Percentiles rank a stretch among this genome's conserved stretches.
Evolutionary conservation across 2,797 vertebrate species (phyloP).

Genomic region (Australoheros facetus): DNA sequence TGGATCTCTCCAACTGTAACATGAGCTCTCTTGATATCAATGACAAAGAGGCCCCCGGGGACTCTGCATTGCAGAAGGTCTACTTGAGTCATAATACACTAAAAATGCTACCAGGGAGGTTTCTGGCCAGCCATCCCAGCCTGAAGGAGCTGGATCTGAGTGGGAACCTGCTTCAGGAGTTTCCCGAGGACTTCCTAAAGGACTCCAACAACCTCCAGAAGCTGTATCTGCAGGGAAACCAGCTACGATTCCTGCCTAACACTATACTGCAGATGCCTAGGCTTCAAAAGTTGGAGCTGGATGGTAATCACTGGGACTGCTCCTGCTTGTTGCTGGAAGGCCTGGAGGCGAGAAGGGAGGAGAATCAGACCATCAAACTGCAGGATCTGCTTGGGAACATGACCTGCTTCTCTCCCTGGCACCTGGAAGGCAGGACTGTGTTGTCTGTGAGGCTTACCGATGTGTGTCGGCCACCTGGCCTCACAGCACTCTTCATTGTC

Average conservation of each 20-base stretch:
- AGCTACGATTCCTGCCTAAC: slow-evolving; percentile 74
- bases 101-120: slow-evolving; percentile 77
- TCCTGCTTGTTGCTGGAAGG: slow-evolving; percentile 80
- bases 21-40: slow-evolving; percentile 71
- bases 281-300: slow-evolving; percentile 79
- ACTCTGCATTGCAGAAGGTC: slow-evolving; percentile 72
- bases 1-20: slow-evolving; percentile 86
- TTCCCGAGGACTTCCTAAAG: slow-evolving; percentile 83
- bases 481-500: slow-evolving; percentile 86
- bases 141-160: slow-evolving; percentile 84
- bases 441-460: slow-evolving; percentile 68
- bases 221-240: slow-evolving; percentile 82
- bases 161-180: slow-evolving; percentile 78
- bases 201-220: slow-evolving; percentile 77
- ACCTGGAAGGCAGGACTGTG: slow-evolving; percentile 60
- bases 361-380: slow-evolving; percentile 55
- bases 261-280: slow-evolving; percentile 74
- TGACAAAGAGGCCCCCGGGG: not conserved
- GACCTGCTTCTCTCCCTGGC: slow-evolving; percentile 78
- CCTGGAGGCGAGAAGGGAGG: slow-evolving; percentile 57
- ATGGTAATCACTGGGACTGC: slow-evolving; percentile 87
- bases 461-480: slow-evolving; percentile 77
- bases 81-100: slow-evolving; percentile 83
- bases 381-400: slow-evolving; percentile 68
- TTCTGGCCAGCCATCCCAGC: slow-evolving; percentile 78